A percentile compares a stretch with the other conserved stretches of the same genome.
phyloP scores from a whole-genome alignment of 2,797 vertebrate species.

The Sarcophilus harrisii region DNA sequence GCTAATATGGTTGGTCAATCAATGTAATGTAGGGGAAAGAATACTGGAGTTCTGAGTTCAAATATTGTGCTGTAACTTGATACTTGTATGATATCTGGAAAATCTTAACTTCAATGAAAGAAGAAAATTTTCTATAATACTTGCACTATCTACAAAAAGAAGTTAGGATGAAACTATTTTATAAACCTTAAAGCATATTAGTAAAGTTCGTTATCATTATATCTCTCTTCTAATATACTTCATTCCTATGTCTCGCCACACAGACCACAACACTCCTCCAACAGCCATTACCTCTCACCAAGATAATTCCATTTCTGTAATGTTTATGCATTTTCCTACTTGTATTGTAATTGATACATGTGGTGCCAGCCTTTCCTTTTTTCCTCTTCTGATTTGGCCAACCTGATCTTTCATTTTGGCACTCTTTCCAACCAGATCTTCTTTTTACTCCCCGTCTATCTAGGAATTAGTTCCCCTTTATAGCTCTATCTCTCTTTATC shows the following conservation, averaged over 20 bases:
- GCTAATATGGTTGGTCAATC: neutral
- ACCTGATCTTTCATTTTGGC: neutral
- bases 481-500: neutral
- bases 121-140: neutral
- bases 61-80: neutral
- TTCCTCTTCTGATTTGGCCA: constrained; percentile 12
- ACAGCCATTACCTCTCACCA: neutral
- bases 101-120: neutral
- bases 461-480: neutral
- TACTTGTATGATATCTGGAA: neutral
- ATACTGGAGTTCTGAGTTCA: neutral
- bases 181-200: neutral
- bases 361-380: neutral
- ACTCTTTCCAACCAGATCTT: neutral
- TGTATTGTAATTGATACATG: neutral
- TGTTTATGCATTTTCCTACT: neutral
- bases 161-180: neutral
- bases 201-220: neutral
- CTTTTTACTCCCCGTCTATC: neutral
- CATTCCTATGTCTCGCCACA: neutral
- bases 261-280: neutral
- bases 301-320: neutral
- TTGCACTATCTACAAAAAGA: neutral
- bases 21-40: neutral
- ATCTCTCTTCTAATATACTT: neutral